Evolutionary conservation across 1,140 invertebrate species (phyloP).

Genomic region (Drosophila arawakana): DNA sequence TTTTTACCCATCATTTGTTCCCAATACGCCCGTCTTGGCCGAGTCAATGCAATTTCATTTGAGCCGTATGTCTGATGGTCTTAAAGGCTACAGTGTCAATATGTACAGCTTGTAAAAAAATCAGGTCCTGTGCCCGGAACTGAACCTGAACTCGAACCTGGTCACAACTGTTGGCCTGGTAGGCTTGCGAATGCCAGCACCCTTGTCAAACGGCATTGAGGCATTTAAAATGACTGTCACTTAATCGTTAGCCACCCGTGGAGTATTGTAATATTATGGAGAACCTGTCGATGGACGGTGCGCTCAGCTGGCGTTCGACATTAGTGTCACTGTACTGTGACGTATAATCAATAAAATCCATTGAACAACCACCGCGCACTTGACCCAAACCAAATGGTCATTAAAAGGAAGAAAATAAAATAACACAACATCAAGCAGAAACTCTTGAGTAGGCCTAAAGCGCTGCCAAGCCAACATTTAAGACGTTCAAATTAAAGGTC

Average conservation of each 20-base stretch:
- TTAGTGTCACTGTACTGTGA: slow-evolving; percentile 38
- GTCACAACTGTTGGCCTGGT: neutral
- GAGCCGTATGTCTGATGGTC: slow-evolving; percentile 16
- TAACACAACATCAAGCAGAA: neutral
- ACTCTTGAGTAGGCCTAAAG: slow-evolving; percentile 12
- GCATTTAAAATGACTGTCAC: slow-evolving; percentile 37
- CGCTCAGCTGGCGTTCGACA: slow-evolving; percentile 36
- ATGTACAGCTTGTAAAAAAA: neutral
- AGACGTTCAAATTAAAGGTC: slow-evolving; percentile 17
- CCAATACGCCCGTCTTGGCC: neutral
- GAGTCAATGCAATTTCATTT: slow-evolving; percentile 28
- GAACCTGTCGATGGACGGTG: slow-evolving; percentile 12
- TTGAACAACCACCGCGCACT: slow-evolving; percentile 14
- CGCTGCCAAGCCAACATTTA: slow-evolving; percentile 1
- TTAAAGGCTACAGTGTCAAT: slow-evolving; percentile 40
- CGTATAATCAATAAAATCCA: slow-evolving; percentile 40
- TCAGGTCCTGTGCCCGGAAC: neutral
- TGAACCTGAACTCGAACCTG: neutral
- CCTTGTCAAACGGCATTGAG: slow-evolving; percentile 43
- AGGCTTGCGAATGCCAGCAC: slow-evolving; percentile 16
- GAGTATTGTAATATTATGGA: slow-evolving; percentile 31
- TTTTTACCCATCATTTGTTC: slow-evolving; percentile 4
- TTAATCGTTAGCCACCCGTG: slow-evolving; percentile 38
- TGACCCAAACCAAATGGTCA: slow-evolving; percentile 18
- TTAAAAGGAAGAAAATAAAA: slow-evolving; percentile 6